A percentile compares a stretch with the other conserved stretches of the same genome.
Conservation (phyloP, 2,113 vertebrate species). For the Oostethus manadensis region DNA sequence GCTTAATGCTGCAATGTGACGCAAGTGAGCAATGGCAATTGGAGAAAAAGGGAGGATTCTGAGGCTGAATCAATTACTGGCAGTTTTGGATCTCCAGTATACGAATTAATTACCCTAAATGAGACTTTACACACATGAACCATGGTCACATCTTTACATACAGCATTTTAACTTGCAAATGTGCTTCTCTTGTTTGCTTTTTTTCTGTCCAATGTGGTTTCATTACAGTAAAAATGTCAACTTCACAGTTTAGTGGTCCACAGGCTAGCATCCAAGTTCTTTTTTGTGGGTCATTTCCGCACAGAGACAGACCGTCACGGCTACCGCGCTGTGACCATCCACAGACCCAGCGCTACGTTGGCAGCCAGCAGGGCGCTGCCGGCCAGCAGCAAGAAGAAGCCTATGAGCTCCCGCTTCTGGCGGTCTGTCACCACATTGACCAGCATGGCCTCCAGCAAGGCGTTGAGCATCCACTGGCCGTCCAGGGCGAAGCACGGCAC, state of each 20-base stretch:
- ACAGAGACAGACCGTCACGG: not conserved
- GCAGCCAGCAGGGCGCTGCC: slow-evolving; percentile 92
- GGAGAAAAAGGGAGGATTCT: too few species aligned
- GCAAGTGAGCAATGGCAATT: too few species aligned
- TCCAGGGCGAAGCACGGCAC: slow-evolving; percentile 97
- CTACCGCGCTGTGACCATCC: slow-evolving; percentile 96
- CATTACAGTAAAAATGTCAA: not conserved
- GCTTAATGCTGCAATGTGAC: too few species aligned
- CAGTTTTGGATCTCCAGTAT: too few species aligned
- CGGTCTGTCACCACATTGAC: slow-evolving; percentile 82
- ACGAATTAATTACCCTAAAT: too few species aligned
- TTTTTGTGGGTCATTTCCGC: not conserved
- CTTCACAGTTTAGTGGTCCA: slow-evolving; percentile 48
- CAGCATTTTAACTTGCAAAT: not conserved
- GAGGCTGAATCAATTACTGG: too few species aligned
- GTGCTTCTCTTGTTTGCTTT: not conserved
- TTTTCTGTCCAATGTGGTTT: not conserved
- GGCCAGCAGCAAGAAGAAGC: slow-evolving; percentile 91
- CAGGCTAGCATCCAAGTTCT: not conserved
- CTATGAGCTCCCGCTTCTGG: slow-evolving; percentile 85
- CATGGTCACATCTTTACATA: not conserved
- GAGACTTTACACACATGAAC: too few species aligned
- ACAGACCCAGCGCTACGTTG: slow-evolving; percentile 93
- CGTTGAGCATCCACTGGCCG: slow-evolving; percentile 96
- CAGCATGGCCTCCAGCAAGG: slow-evolving; percentile 91